A percentile compares a stretch with the other conserved stretches of the same genome.
Conservation (phyloP, 2,113 vertebrate species). For the Dendrocopos noguchii region DNA sequence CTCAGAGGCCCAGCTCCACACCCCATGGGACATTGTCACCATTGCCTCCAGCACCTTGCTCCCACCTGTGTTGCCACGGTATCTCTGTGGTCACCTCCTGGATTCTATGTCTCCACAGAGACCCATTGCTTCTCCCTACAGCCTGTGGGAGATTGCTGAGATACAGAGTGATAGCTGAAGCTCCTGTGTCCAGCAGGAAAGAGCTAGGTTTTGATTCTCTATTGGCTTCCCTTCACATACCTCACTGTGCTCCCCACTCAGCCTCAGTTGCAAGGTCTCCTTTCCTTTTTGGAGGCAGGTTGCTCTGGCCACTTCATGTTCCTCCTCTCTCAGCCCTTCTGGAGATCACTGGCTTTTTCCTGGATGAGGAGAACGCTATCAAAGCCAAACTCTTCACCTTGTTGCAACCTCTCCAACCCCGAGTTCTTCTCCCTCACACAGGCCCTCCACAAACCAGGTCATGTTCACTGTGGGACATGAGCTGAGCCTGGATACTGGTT, state of each 20-base stretch:
- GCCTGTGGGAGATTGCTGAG: neutral
- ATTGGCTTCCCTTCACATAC: neutral
- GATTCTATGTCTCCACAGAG: neutral
- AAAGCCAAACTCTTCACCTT: neutral
- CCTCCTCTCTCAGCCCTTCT: neutral
- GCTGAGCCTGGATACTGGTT: neutral
- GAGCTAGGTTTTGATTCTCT: neutral
- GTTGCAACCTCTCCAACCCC: neutral
- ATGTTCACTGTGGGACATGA: fast-evolving
- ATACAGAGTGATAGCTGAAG: neutral
- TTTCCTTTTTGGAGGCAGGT: neutral
- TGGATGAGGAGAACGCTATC: neutral
- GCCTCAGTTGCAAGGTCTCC: neutral
- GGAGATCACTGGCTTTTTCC: neutral
- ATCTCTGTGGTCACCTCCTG: neutral
- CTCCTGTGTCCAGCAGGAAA: neutral
- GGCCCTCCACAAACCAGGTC: neutral
- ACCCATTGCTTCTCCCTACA: neutral
- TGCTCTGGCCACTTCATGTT: neutral
- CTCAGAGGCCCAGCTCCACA: neutral
- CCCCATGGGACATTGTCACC: too few species aligned
- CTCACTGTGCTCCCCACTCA: neutral
- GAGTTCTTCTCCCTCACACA: neutral
- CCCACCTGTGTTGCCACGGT: fast-evolving
- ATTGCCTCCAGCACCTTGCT: neutral